A percentile compares a stretch with the other conserved stretches of the same genome.
Conservation (phyloP, 2,113 vertebrate species). For the Helogale parvula region DNA sequence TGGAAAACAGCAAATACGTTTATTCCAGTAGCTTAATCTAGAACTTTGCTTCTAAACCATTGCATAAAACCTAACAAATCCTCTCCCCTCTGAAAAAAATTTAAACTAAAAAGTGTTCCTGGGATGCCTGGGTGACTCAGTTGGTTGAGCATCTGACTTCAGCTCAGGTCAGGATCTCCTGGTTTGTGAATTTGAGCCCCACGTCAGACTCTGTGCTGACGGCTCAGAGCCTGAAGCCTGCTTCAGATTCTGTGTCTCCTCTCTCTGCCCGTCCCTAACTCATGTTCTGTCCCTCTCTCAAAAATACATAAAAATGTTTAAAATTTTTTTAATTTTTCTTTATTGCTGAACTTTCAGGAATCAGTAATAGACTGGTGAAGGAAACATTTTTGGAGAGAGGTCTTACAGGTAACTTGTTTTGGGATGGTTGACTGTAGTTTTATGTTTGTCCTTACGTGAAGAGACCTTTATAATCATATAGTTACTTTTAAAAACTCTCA, state of each 20-base stretch:
- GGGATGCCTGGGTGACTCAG: too few relatives aligned
- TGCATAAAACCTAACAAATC: background rate
- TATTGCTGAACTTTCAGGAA: background rate
- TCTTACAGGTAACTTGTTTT: background rate
- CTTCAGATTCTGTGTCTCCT: too few relatives aligned
- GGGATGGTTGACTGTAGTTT: background rate
- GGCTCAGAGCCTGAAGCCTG: too few relatives aligned
- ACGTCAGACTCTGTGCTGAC: too few relatives aligned
- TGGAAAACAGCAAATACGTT: background rate
- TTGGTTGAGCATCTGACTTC: too few relatives aligned
- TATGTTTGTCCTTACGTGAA: background rate
- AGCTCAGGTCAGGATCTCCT: too few relatives aligned
- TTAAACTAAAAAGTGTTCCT: background rate
- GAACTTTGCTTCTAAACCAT: background rate
- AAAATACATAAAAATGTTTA: too few relatives aligned
- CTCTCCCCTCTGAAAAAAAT: background rate
- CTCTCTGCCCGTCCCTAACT: too few relatives aligned
- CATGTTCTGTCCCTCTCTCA: too few relatives aligned
- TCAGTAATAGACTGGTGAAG: background rate
- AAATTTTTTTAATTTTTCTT: background rate
- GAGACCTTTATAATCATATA: background rate
- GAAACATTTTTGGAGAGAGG: background rate
- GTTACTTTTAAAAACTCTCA: slow-evolving; percentile 6
- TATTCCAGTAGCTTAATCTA: background rate
- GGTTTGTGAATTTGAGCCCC: too few relatives aligned